Conservation (phyloP, 2,113 vertebrate genomes). For the Irena cyanogastra region DNA sequence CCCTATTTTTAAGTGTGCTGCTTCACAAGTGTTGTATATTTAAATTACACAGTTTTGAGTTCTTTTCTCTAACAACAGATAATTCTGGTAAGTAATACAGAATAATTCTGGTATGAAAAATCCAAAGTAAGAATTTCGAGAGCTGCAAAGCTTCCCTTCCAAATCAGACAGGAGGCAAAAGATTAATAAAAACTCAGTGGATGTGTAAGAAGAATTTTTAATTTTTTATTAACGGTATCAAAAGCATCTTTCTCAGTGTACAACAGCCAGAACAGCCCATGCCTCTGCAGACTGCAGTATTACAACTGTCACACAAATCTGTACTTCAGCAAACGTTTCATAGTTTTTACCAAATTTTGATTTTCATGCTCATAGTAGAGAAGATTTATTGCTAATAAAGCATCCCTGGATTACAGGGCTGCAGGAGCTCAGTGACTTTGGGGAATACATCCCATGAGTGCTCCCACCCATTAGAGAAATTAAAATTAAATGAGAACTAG, state of each 20-base stretch:
- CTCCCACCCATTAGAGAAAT: not conserved
- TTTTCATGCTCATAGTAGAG: rapidly evolving
- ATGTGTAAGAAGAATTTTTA: not conserved
- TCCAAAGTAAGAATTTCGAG: not conserved
- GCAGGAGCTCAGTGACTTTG: not conserved
- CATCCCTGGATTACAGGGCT: no score
- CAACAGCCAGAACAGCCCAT: not conserved
- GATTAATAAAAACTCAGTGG: not conserved
- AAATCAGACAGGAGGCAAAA: not conserved
- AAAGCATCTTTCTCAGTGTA: not conserved
- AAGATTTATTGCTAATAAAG: not conserved
- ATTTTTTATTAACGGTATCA: not conserved
- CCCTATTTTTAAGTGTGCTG: not conserved
- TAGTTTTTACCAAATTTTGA: not conserved
- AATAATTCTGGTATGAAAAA: not conserved
- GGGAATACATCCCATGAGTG: not conserved
- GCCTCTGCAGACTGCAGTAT: not conserved
- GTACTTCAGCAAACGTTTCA: not conserved
- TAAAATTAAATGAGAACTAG: not conserved
- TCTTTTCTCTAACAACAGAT: not conserved
- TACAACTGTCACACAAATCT: no score
- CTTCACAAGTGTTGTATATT: not conserved
- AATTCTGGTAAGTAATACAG: not conserved
- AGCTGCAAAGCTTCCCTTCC: not conserved
- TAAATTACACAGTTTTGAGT: not conserved